Base-by-base conservation (phyloP, 1,140 invertebrate genomes). In the Bactericera cockerelli region DNA sequence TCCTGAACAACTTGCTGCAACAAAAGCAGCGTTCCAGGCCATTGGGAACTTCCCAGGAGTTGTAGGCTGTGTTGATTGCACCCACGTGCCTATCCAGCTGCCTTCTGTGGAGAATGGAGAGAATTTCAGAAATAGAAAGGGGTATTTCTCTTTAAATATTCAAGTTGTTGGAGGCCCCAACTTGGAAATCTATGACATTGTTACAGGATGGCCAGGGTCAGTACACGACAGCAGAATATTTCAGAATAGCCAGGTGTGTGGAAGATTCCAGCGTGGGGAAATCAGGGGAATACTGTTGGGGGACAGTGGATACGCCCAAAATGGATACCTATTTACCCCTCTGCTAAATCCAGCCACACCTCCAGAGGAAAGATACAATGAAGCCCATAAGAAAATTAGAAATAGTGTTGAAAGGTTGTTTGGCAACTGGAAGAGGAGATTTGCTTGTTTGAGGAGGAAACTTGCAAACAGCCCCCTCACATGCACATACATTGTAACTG, bases 41-140 rank as follows among this genome's bases (percentile, higher is more conserved):
- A n/a, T n/a, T n/a, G n/a, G n/a, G n/a, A n/a, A n/a, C n/a, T 71
- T 72, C 64, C 69, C 71, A 19, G 62, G 65, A 39, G 70, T 73
- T 42, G 57, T 71, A 26, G 72, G 70, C 26, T 67, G 64, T 25
- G 64, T 75, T 31, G 72, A 74, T 63, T 68, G 72, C 19, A 72
- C 69, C 22, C 69, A 72, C 39, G 65, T 74, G 31, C 63, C 58
- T 55, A 71, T 72, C 21, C 62, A 65, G 62, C 61, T 67, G 16
- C 67, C 69, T 42, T 59, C 62, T 62, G 56, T 58, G 31, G 39
- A 60, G 19, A 57, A 61, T 39, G 62, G 26, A n/a, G n/a, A n/a
- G n/a, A n/a, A n/a, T n/a, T n/a, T n/a, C n/a, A n/a, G n/a, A n/a
- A n/a, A n/a, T n/a, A n/a, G n/a, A n/a, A n/a, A n/a, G n/a, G n/a